phyloP scores from a whole-genome alignment of 1,140 invertebrate species.

The Telenomus remus region DNA sequence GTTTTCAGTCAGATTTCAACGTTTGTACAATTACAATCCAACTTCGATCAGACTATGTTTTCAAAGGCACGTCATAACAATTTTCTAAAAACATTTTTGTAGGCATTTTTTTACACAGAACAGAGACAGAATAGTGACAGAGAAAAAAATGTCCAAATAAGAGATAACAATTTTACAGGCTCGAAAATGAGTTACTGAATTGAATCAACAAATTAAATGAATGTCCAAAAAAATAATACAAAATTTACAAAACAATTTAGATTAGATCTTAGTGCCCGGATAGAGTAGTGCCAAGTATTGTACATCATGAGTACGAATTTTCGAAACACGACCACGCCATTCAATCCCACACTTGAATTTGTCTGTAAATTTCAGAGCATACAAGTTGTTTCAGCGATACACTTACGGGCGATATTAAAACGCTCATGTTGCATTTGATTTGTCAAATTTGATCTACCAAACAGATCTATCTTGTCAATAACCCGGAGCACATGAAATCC shows the following conservation, averaged over 20 bases:
- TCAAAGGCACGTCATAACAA: conserved; percentile 34
- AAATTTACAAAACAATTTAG: conserved; percentile 47
- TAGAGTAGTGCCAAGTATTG: conserved; percentile 71
- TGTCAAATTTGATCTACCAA: conserved; percentile 23
- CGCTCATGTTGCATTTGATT: conserved; percentile 2
- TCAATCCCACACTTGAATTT: conserved; percentile 32
- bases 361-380: conserved; percentile 13
- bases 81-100: conserved; percentile 28
- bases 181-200: background rate
- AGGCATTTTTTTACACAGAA: background rate
- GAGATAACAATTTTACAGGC: background rate
- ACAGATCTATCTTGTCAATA: conserved; percentile 37
- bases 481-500: conserved; percentile 25
- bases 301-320: conserved; percentile 42
- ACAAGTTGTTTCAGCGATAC: conserved; percentile 19
- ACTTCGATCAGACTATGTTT: conserved; percentile 25
- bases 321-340: conserved; percentile 44
- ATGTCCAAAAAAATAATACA: conserved; percentile 19
- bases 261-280: conserved; percentile 71
- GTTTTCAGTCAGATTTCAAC: no score
- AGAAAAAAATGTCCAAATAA: no score
- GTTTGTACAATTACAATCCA: no score
- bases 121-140: no score
- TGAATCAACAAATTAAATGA: conserved; percentile 1
- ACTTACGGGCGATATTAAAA: conserved; percentile 5